Evolutionary conservation across 2,888 invertebrate genomes (phyloP).

Genomic region (Eustalomyia histrio): DNA sequence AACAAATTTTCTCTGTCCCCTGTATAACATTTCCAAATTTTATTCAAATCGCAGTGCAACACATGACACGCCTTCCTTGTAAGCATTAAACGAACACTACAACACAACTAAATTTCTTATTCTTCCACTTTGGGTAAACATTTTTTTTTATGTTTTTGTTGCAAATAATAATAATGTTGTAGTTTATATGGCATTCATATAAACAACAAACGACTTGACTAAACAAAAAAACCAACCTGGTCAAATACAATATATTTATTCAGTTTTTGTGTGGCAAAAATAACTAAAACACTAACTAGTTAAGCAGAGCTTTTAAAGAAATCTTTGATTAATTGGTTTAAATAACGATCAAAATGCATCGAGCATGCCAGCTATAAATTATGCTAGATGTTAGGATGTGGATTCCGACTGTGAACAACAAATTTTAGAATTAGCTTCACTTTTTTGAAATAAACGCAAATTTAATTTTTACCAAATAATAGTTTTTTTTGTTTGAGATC

Average conservation of each 20-base stretch:
- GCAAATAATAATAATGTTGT: constrained; percentile 32
- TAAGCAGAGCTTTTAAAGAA: not conserved
- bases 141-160: not conserved
- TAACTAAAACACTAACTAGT: constrained; percentile 9
- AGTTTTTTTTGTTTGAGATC: too few species aligned
- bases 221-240: not conserved
- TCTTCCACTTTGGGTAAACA: not conserved
- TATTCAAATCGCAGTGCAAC: too few species aligned
- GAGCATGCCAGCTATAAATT: too few species aligned
- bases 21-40: too few species aligned
- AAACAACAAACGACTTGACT: constrained; percentile 29
- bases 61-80: too few species aligned
- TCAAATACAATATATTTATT: constrained; percentile 50
- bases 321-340: not conserved
- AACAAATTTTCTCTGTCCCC: too few species aligned
- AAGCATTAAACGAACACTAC: constrained; percentile 17
- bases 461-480: too few species aligned
- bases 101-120: constrained; percentile 39
- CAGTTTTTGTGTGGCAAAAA: constrained; percentile 53
- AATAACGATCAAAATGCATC: too few species aligned
- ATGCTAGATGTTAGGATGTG: too few species aligned
- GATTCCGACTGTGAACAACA: too few species aligned
- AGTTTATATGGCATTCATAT: constrained; percentile 28
- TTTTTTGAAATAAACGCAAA: too few species aligned
- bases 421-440: too few species aligned